Evolutionary conservation across 2,888 invertebrate genomes (phyloP).

Genomic region (Cataglyphis rosenhaueri): DNA sequence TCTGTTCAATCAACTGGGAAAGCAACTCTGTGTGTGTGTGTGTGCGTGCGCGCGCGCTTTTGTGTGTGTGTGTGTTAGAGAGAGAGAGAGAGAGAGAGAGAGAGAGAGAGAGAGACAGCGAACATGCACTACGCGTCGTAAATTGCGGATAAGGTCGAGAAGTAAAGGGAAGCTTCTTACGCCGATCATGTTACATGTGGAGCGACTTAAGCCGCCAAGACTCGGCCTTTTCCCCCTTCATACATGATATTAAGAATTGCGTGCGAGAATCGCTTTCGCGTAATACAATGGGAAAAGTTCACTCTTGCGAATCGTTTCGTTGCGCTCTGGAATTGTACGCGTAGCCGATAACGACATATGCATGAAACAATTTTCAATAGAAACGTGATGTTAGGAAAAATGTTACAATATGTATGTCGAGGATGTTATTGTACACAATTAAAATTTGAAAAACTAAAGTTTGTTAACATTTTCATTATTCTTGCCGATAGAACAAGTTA

Average conservation of each 20-base stretch:
- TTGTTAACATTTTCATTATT: background rate
- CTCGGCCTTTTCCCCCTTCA: background rate
- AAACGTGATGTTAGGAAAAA: background rate
- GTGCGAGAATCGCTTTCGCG: constrained; percentile 32
- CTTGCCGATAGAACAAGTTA: no score
- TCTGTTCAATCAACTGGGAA: background rate
- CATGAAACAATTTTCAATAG: background rate
- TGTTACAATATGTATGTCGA: background rate
- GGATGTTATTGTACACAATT: background rate
- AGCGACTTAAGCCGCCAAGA: background rate
- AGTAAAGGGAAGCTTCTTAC: constrained; percentile 41
- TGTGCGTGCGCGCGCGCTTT: no score
- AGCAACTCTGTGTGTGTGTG: background rate
- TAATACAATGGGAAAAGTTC: constrained; percentile 37
- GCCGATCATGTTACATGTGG: constrained; percentile 29
- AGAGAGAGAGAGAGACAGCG: background rate
- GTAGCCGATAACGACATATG: constrained; percentile 9
- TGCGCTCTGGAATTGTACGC: background rate
- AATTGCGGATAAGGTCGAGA: constrained; percentile 36
- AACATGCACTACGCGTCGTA: constrained; percentile 1
- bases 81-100: background rate
- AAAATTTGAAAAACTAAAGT: background rate
- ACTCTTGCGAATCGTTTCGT: constrained; percentile 23
- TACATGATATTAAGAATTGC: constrained; percentile 11
- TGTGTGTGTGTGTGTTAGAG: no score